These are phyloP conservation scores for Gobiocypris rarus DNA, from an alignment of 2,113 vertebrate species.

Conservation along the genomic window DNA sequence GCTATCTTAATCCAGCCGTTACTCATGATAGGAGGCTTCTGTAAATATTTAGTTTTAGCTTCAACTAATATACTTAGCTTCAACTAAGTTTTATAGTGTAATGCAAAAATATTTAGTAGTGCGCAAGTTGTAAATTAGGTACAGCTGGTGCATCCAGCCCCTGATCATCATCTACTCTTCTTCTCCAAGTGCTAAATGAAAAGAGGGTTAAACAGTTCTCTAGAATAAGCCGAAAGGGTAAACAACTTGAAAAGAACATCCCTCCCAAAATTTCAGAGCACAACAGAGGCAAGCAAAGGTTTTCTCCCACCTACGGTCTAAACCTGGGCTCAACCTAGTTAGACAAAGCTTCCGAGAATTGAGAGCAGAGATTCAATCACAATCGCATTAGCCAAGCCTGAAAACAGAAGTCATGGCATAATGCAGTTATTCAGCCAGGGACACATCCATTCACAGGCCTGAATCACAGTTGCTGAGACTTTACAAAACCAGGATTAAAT, in stretches of 20 bases:
- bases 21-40: no score
- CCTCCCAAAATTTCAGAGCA: conserved; percentile 27
- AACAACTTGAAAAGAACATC: conserved; percentile 2
- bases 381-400: conserved; percentile 53
- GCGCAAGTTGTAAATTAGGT: no score
- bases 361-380: conserved; percentile 51
- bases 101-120: no score
- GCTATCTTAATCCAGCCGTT: no score
- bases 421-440: conserved; percentile 51
- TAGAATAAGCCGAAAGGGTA: conserved; percentile 20
- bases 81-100: no score
- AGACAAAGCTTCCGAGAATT: conserved; percentile 49
- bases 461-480: conserved; percentile 26
- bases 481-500: conserved; percentile 54
- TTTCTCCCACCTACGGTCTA: conserved; percentile 18
- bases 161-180: neutral
- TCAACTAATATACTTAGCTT: no score
- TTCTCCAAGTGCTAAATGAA: neutral
- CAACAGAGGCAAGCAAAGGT: conserved; percentile 15
- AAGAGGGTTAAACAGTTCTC: conserved; percentile 23
- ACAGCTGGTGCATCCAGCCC: no score
- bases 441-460: conserved; percentile 41
- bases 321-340: conserved; percentile 20
- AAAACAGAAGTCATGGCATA: conserved; percentile 53
- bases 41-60: no score